Conservation (phyloP, 2,888 invertebrate genomes). For the Perizoma affinitatum region DNA sequence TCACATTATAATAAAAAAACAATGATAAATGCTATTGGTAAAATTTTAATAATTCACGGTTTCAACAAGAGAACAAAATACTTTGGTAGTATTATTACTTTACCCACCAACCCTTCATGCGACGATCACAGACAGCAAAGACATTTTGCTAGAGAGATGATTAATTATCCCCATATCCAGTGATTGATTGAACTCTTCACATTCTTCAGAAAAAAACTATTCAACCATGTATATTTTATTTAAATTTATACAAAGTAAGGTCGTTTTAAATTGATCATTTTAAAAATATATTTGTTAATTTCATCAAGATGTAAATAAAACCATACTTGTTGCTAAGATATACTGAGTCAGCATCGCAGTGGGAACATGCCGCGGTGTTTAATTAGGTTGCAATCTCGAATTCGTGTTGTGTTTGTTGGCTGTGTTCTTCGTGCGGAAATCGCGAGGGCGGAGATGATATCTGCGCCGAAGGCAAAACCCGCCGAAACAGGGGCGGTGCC, state of each 20-base stretch:
- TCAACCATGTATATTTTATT: conserved; percentile 32
- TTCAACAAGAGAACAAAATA: neutral
- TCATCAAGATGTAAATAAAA: conserved; percentile 58
- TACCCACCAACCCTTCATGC: conserved; percentile 54
- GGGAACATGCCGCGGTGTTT: conserved; percentile 48
- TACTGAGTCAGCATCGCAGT: conserved; percentile 50
- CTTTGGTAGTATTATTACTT: conserved; percentile 13
- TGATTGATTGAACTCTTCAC: conserved; percentile 73
- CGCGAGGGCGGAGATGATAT: conserved; percentile 64
- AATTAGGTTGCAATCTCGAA: conserved; percentile 71
- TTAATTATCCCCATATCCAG: conserved; percentile 67
- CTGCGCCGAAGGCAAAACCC: conserved; percentile 57
- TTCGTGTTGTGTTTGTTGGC: conserved; percentile 47
- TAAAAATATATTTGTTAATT: conserved; percentile 73
- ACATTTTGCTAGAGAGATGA: conserved; percentile 63
- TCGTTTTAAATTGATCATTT: conserved; percentile 59
- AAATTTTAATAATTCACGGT: no score
- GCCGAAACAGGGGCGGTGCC: conserved; percentile 69
- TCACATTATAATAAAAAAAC: neutral
- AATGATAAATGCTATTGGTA: no score
- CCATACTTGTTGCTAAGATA: conserved; percentile 58
- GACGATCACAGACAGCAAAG: conserved; percentile 38
- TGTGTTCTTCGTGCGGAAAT: conserved; percentile 53
- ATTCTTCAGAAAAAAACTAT: conserved; percentile 45
- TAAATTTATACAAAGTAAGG: conserved; percentile 58